These are phyloP conservation scores for Lysiphlebus fabarum DNA, from an alignment of 1,140 invertebrate genomes.

Conservation along the genomic window DNA sequence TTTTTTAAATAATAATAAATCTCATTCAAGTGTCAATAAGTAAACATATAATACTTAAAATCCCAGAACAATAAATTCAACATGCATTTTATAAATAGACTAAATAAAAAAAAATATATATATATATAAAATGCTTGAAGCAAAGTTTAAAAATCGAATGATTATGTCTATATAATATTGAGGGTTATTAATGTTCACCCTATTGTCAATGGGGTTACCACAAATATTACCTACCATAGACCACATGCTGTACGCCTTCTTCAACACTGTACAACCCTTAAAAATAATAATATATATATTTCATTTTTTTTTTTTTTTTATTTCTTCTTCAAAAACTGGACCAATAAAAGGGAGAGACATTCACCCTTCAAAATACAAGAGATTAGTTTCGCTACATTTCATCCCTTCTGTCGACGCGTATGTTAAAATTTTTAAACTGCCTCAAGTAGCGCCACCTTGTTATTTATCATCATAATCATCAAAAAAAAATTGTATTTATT, in stretches of 20 bases:
- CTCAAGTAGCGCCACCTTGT: conserved; percentile 1
- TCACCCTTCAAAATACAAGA: conserved; percentile 21
- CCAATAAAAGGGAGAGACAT: neutral
- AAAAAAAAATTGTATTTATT: too few relatives aligned
- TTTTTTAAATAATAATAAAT: too few relatives aligned
- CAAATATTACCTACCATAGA: conserved; percentile 11
- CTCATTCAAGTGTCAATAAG: neutral
- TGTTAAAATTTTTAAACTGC: conserved; percentile 28
- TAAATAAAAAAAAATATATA: too few relatives aligned
- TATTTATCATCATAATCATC: neutral
- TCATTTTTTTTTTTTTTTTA: neutral
- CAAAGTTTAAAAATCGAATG: too few relatives aligned
- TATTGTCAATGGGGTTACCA: neutral
- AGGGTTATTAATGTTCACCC: too few relatives aligned
- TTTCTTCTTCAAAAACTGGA: neutral
- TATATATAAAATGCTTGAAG: too few relatives aligned
- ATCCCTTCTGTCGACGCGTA: conserved; percentile 52
- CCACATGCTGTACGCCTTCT: conserved; percentile 22
- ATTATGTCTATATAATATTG: too few relatives aligned
- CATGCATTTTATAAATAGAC: too few relatives aligned
- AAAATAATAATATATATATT: conserved; percentile 14
- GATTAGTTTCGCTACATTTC: conserved; percentile 54
- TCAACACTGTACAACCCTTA: conserved; percentile 9
- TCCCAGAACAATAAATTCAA: too few relatives aligned
- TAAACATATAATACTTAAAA: neutral